Evolutionary conservation across 2,113 vertebrate species (phyloP), one percentile per base, ranked within the genome.

Genomic region (Microcebus griseorufus): DNA sequence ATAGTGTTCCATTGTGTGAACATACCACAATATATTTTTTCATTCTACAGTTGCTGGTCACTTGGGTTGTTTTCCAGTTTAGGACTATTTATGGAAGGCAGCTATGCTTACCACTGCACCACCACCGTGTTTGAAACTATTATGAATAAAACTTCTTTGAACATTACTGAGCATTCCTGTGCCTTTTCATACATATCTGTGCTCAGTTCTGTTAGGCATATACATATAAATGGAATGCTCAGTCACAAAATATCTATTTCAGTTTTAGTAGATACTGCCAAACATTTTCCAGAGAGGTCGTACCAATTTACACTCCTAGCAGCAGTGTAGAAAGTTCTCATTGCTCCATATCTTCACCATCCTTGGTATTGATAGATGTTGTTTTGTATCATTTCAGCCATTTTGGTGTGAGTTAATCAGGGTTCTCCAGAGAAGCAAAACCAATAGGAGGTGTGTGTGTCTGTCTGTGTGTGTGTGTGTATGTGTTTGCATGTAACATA

Each of bases 41-140:
- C 58, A 22, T 65, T 78, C 9, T 90, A 78, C 1, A 39, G 22
- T 53, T 51, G 39, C 29, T 79, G 34, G 23, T 14, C 23, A 78
- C 3, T 90, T 51, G 58, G 14, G 5, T 58, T 87, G 27, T 65
- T 65, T 90, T 90, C 53, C 23, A 37, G 34, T 76, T 78, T 64
- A 20, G 11, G 7, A 29, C 32, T 64, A 55, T 55, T 55, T 55
- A 55, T 97, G 97, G 98, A 99, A 99, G 98, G 98, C 98, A 99
- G 98, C 98, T 98, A 99, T 99, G 98, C 98, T 99, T 95, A 99
- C 98, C 98, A 98, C 98, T 98, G 98, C 99, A 99, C 98, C 98
- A 99, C 98, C 98, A 99, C 98, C 98, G 98, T 98, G 34, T 76
- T 78, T 64, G 29, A 6, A 4, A 29, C 32, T 51, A 51, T 64